Conservation (phyloP, 2,797 vertebrate genomes). For the Sus cebifrons region DNA sequence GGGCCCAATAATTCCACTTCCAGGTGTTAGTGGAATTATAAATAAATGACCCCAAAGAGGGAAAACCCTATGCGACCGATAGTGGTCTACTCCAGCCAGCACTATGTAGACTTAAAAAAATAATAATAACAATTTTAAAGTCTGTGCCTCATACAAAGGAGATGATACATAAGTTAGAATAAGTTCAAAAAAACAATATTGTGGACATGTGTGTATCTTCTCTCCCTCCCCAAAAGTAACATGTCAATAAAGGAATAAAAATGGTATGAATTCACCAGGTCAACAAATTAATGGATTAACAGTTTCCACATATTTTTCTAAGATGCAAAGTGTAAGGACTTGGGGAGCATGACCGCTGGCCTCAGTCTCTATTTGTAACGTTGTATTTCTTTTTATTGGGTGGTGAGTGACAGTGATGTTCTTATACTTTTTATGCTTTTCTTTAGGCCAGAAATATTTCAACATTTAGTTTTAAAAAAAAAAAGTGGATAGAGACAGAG, state of each 20-base stretch:
- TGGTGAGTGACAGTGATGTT: neutral
- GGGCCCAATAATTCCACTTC: neutral
- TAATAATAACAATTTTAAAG: neutral
- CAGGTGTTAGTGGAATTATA: neutral
- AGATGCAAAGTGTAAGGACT: neutral
- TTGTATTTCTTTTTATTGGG: neutral
- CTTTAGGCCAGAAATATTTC: neutral
- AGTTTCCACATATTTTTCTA: neutral
- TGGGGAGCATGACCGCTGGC: neutral
- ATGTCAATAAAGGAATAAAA: conserved; percentile 36
- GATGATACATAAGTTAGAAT: neutral
- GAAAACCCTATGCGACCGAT: neutral
- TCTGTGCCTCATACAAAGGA: neutral
- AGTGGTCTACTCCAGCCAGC: neutral
- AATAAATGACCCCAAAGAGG: neutral
- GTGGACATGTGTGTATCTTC: neutral
- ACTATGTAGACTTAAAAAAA: neutral
- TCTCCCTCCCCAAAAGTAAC: neutral
- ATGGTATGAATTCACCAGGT: neutral
- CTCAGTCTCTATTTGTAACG: neutral
- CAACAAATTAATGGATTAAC: neutral
- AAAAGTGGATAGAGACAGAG: neutral
- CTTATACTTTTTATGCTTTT: neutral
- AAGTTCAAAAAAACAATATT: neutral
- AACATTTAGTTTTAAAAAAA: neutral